Evolutionary conservation across 2,113 vertebrate genomes (phyloP).

Genomic region (Hemichromis elongatus): DNA sequence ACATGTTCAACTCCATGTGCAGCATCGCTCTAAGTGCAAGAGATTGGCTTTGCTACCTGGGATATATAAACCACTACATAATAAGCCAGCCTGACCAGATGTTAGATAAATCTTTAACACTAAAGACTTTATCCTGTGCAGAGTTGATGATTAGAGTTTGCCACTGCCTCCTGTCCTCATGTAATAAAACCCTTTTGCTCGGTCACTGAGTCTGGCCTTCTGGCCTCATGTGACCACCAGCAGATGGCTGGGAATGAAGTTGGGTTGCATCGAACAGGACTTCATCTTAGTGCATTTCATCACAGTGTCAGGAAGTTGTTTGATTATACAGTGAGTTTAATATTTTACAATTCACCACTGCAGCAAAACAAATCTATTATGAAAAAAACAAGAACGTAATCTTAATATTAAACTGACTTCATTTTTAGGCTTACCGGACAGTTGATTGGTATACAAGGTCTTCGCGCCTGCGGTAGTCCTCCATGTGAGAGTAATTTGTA

Average conservation of each 20-base stretch:
- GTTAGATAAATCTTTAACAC: constrained; percentile 25
- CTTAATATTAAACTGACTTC: not conserved
- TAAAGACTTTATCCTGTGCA: constrained; percentile 21
- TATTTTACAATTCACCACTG: not conserved
- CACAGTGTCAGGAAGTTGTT: not conserved
- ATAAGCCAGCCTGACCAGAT: constrained; percentile 18
- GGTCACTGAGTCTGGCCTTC: not conserved
- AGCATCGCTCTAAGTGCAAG: not conserved
- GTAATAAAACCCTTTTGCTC: not conserved
- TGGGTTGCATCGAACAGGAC: not conserved
- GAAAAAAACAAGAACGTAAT: not conserved
- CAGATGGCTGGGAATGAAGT: constrained; percentile 29
- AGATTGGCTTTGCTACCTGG: not conserved
- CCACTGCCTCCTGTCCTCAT: constrained; percentile 17
- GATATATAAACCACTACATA: not conserved
- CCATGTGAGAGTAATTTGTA: constrained; percentile 97
- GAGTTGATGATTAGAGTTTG: constrained; percentile 33
- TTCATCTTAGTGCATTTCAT: not conserved
- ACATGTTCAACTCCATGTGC: not conserved
- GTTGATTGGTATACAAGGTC: constrained; percentile 96
- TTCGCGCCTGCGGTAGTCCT: constrained; percentile 89
- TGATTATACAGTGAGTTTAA: not conserved
- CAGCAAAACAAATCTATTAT: not conserved
- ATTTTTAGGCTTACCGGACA: constrained; percentile 80
- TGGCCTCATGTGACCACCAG: constrained; percentile 1